phyloP scores from a whole-genome alignment of 1,140 invertebrate species.

The Hylyphantes graminicola region DNA sequence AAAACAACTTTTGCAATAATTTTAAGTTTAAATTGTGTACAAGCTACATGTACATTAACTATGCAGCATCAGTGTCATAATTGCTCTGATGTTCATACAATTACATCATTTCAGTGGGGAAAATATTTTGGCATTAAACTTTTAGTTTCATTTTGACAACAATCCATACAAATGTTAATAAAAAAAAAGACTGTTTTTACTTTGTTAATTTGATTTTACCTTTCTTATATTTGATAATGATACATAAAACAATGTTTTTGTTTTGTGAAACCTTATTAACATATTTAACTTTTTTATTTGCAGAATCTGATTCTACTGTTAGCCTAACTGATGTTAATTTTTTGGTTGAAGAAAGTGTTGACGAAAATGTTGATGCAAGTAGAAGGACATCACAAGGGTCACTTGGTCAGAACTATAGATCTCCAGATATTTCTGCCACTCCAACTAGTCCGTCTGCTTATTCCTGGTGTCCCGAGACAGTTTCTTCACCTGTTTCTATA shows the following conservation, averaged over 20 bases:
- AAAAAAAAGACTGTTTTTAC: too few species aligned
- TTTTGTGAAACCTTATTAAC: neutral
- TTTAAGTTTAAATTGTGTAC: too few species aligned
- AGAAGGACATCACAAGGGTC: conserved; percentile 58
- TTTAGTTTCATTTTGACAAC: too few species aligned
- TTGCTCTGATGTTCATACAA: too few species aligned
- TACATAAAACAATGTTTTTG: neutral
- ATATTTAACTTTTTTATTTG: neutral
- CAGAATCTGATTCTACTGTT: conserved; percentile 54
- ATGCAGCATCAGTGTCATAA: too few species aligned
- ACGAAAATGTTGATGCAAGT: conserved; percentile 38
- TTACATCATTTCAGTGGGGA: too few species aligned
- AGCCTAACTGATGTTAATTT: conserved; percentile 58
- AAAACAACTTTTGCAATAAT: too few species aligned
- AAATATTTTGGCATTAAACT: too few species aligned
- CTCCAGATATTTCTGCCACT: conserved; percentile 50
- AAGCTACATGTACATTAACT: too few species aligned
- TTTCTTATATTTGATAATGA: neutral
- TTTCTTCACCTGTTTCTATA: conserved; percentile 5
- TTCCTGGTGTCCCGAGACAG: conserved; percentile 57
- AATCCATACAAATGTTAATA: too few species aligned
- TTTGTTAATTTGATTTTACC: neutral
- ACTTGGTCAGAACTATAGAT: conserved; percentile 51
- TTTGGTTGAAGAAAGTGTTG: conserved; percentile 46
- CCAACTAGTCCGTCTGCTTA: conserved; percentile 59